These are phyloP conservation scores for Brachionus manjavacas DNA, from an alignment of 1,140 invertebrate species.

Conservation along the genomic window DNA sequence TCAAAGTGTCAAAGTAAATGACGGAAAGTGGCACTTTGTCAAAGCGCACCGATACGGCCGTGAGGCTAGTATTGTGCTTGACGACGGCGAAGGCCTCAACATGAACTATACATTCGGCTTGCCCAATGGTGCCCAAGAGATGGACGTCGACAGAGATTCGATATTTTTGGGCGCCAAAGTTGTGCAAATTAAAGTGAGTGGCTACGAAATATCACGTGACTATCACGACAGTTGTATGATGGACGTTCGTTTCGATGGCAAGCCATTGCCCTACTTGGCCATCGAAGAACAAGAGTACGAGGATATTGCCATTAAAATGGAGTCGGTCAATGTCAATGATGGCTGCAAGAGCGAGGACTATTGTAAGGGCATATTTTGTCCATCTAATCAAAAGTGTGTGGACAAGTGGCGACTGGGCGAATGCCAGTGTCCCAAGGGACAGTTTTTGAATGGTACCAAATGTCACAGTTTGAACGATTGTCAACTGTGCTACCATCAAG, in stretches of 20 bases:
- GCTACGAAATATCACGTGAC: conserved; percentile 43
- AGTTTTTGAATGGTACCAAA: background rate
- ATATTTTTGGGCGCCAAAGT: conserved; percentile 40
- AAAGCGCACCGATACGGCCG: conserved; percentile 74
- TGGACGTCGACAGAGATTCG: conserved; percentile 37
- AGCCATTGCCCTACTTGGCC: conserved; percentile 83
- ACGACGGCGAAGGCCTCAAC: conserved; percentile 78
- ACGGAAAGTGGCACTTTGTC: conserved; percentile 94
- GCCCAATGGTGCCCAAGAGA: background rate
- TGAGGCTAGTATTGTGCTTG: conserved; percentile 83
- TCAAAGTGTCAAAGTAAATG: conserved; percentile 69
- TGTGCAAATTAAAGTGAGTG: conserved; percentile 33
- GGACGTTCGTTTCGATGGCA: conserved; percentile 80
- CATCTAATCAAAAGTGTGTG: conserved; percentile 85
- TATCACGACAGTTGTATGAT: conserved; percentile 68
- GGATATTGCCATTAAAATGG: conserved; percentile 72
- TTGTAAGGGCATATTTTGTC: conserved; percentile 82
- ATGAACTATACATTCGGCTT: conserved; percentile 15
- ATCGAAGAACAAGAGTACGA: conserved; percentile 67
- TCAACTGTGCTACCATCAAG: conserved; percentile 24
- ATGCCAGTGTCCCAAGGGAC: conserved; percentile 65
- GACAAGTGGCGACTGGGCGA: conserved; percentile 90
- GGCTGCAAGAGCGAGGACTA: conserved; percentile 82
- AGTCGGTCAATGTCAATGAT: conserved; percentile 80
- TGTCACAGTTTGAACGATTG: conserved; percentile 46